Evolutionary conservation across 2,888 invertebrate genomes (phyloP), one percentile per base, ranked within the genome.

Genomic region (Meiosimyza decipiens): DNA sequence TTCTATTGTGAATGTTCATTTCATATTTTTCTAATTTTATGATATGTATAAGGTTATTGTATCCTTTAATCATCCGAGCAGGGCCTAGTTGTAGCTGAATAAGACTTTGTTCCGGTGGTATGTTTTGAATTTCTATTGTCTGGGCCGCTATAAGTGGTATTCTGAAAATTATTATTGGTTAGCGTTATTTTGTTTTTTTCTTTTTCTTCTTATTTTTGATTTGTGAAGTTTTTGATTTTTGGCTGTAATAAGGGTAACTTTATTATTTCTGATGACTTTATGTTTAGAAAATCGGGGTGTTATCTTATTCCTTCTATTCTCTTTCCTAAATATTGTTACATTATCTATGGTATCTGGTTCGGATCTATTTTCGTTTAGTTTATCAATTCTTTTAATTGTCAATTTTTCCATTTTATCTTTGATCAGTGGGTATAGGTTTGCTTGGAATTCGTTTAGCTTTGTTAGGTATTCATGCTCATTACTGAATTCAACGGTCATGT

Each of bases 161-260:
- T 16, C 55, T 66, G 40, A 28, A 60, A 33, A 15, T 22, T 28
- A 6, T 15, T 60, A 28, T 60, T 28, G 4, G 28, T 28, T 28
- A 28, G 28, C 3, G 28, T 28, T 3, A 28, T 15, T 28, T 60
- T 60, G 16, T 12, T 55, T 1, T 60, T 33, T 60, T 15, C 11
- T 60, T 33, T 15, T n/a, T n/a, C n/a, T n/a, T n/a, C n/a, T 75
- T 51, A 75, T 57, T 71, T 74, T 75, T 18, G 69, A 60, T 49
- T 75, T 75, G 47, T 75, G 72, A 2, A 75, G 68, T 75, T 78
- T 77, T 47, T 71, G 70, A 12, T 75, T 75, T 65, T 73, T 64
- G 11, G 54, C 67, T 15, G 72, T 73, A 52, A 73, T 59, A 7
- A 74, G 28, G 50, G 71, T 73, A 5, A 73, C 16, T 73, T 67